Base-by-base conservation (phyloP, 2,113 vertebrate species). In the Chaenogobius annularis region DNA sequence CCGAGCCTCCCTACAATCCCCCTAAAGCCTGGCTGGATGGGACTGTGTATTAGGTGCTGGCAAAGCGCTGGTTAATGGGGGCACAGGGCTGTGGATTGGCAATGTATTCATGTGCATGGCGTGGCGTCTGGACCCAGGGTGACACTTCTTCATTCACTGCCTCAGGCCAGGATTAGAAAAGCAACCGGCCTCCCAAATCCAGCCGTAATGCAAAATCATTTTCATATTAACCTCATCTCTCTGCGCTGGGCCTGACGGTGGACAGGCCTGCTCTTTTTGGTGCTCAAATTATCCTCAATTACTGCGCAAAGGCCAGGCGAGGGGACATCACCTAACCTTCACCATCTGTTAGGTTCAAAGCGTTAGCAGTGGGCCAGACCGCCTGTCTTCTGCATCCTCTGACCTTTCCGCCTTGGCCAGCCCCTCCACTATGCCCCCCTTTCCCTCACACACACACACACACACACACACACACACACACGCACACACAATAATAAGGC, bases 271-370 rank as follows among this genome's bases (percentile, higher is more conserved):
- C 93, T 94, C 93, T 94, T 93, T 95, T 90, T 88, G 95, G 94
- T 95, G 94, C 94, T 96, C 94, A 96, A 96, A 97, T 96, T 96
- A 96, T 98, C 95, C 95, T 95, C 95, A 97, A 96, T 98, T 96
- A 96, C 96, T 94, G 94, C 89, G 94, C 94, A 96, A 95, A 94
- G 95, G 94, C 94, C 94, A 94, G 94, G 93, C 95, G 88, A 94
- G 94, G 94, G 95, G 95, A 95, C 95, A 94, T 96, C 95, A 96
- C 94, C 96, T 96, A 96, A 97, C 96, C 94, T 96, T 96, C 94
- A 94, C 96, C 95, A 97, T 96, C 96, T 96, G 96, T 95, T 95
- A 95, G 95, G 91, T 96, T 98, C 95, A 95, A 94, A 95, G 94
- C 87, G 79, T 83, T 89, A 87, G 93, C 90, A 90, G 89, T 89